Evolutionary conservation across 2,888 invertebrate species (phyloP), one percentile per base, ranked within the genome.

Genomic region (Apamea epomidion): DNA sequence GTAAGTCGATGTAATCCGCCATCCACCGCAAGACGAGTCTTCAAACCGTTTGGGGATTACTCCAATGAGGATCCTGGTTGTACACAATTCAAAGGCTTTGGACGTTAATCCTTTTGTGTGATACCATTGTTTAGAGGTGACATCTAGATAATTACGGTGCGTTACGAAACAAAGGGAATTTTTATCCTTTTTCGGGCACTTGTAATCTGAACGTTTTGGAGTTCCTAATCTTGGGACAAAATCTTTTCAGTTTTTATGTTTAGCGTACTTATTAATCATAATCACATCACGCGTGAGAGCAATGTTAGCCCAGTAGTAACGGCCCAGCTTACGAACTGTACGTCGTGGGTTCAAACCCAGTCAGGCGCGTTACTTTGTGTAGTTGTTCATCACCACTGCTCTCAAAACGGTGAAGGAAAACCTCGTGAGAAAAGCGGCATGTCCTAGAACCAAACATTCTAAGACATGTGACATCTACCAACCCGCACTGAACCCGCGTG

Each of bases 31-130:
- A 72, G 71, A 54, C 14, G 62, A 82, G 78, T 82, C 79, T 78
- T 67, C 74, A 79, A 86, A 81, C 72, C 81, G 42, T 76, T 77
- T 67, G 58, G 32, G 88, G 88, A 88, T 88, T 88, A 89, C 67
- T 68, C 64, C 79, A 86, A 89, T 81, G 82, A 87, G 75, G 76
- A 79, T 84, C 88, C 80, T 76, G 80, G 76, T 76, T 82, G 76
- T 78, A 81, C 78, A 86, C 82, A 81, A 82, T 83, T 81, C 79
- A 76, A 78, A 74, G 83, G 82, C 71, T 88, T 68, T 21, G 32
- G 8, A n/a, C 64, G 51, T 64, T 80, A 87, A 87, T 87, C 87
- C 83, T 74, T 62, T 78, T 82, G 80, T 81, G 79, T 64, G 70
- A 69, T 37, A 58, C 68, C 76, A 81, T 90, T 88, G 82, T 90